Evolutionary conservation across 2,888 invertebrate species (phyloP).

Genomic region (Labia minor): DNA sequence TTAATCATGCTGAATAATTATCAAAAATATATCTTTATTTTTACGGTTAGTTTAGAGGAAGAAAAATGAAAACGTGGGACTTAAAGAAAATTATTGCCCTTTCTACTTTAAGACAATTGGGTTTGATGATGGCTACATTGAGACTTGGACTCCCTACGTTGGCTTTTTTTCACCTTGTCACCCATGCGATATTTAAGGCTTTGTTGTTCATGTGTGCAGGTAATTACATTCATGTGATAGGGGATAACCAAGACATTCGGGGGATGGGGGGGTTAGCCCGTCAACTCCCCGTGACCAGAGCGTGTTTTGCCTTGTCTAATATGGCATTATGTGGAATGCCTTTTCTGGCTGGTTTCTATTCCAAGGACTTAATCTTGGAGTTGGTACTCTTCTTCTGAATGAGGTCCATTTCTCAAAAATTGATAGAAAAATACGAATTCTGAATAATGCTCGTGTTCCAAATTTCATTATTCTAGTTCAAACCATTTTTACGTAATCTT

Average conservation of each 20-base stretch:
- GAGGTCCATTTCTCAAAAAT: no score
- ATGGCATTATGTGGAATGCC: not conserved
- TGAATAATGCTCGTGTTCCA: no score
- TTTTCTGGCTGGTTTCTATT: not conserved
- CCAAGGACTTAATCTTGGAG: not conserved
- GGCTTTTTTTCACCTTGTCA: conserved; percentile 60
- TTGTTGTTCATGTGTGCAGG: conserved; percentile 63
- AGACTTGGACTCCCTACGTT: conserved; percentile 44
- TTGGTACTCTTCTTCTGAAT: no score
- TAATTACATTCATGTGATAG: conserved; percentile 52
- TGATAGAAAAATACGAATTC: no score
- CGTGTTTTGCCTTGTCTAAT: not conserved
- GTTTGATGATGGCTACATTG: conserved; percentile 58
- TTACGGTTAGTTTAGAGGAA: no score
- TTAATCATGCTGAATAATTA: no score
- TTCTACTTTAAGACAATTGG: conserved; percentile 64
- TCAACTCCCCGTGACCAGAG: conserved; percentile 29
- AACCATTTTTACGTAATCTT: no score
- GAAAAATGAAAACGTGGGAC: no score
- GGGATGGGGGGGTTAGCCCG: conserved; percentile 42
- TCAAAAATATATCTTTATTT: no score
- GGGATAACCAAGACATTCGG: conserved; percentile 57
- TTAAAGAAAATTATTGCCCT: conserved; percentile 69
- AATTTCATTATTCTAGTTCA: no score
- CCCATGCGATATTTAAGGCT: conserved; percentile 66